phyloP scores from a whole-genome alignment of 2,797 vertebrate species.

The Lithobates sylvaticus region DNA sequence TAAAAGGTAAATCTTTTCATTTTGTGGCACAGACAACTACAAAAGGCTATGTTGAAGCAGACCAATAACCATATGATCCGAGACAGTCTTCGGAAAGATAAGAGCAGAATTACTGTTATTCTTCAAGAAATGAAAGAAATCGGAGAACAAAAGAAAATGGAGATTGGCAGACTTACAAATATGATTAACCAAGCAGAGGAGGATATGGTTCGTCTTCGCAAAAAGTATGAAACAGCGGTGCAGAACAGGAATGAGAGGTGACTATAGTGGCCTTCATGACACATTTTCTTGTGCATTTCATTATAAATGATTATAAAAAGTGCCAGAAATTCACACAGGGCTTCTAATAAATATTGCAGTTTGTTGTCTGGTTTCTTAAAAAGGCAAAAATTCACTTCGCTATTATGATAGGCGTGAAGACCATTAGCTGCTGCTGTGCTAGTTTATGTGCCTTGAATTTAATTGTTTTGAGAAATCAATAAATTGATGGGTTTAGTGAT shows the following conservation, averaged over 20 bases:
- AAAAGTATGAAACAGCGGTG: conserved; percentile 75
- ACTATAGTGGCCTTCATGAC: not conserved
- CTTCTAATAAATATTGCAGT: too few species aligned
- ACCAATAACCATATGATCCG: conserved; percentile 75
- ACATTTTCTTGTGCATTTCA: too few species aligned
- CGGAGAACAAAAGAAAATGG: conserved; percentile 77
- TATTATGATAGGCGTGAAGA: too few species aligned
- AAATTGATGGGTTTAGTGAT: too few species aligned
- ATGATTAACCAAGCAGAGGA: conserved; percentile 76
- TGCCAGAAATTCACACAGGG: too few species aligned
- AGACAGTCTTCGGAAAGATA: conserved; percentile 79
- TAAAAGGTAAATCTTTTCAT: not conserved
- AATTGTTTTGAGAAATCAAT: too few species aligned
- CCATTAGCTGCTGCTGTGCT: too few species aligned
- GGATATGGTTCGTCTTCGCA: conserved; percentile 77
- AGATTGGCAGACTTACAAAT: conserved; percentile 76
- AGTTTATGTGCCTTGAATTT: too few species aligned
- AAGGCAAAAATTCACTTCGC: too few species aligned
- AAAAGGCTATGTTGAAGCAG: conserved; percentile 80
- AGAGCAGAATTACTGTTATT: conserved; percentile 72
- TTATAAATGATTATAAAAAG: too few species aligned
- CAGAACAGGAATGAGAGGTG: conserved; percentile 84
- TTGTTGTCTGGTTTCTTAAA: too few species aligned
- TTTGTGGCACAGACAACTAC: conserved; percentile 79
- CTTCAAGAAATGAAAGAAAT: conserved; percentile 79